Base-by-base conservation (phyloP, 2,797 vertebrate species). In the Bryconaethiops microstoma region DNA sequence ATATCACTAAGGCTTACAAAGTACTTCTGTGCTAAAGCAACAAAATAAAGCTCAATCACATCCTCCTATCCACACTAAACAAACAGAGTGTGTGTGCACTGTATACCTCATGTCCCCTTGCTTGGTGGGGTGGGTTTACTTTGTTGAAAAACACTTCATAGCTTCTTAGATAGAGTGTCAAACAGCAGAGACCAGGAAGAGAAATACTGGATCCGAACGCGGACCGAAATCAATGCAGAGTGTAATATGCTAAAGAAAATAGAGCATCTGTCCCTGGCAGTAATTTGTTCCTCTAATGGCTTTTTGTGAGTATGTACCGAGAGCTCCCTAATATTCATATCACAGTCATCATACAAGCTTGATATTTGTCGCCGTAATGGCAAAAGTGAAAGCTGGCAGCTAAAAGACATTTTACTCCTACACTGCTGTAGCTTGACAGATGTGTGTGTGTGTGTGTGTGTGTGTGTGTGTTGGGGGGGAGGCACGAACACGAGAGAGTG, bases 201-300 rank as follows among this genome's bases (percentile, higher is more conserved):
- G 72, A 69, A 76, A 79, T 68, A 72, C 48, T 74, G 70, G 70
- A 74, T 57, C 48, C 64, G 71, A 72, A 74, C 55, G 72, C 69
- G 50, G 55, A 71, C 29, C 45, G 73, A 82, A 84, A 83, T 86
- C 80, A 77, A 77, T 84, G 71, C 64, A 72, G 21, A 19, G 80
- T 78, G 77, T 80, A 80, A 85, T 62, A 82, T 62, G 79, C 67
- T 48, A 60, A 82, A 78, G 59, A 85, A 82, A 84, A 87, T 52
- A 77, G 57, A 79, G 64, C 69, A 59, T 48, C 70, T 77, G 35
- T 52, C 54, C 76, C 25, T 82, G 48, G 45, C 25, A 83, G 83
- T 77, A 83, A 84, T 77, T 83, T 80, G 25, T 29, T 7, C 79
- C 64, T 42, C 52, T 80, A 73, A 77, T 77, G 54, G 45, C 45